Conservation (phyloP, 2,113 vertebrate genomes). For the Poeciliopsis retropinna region DNA sequence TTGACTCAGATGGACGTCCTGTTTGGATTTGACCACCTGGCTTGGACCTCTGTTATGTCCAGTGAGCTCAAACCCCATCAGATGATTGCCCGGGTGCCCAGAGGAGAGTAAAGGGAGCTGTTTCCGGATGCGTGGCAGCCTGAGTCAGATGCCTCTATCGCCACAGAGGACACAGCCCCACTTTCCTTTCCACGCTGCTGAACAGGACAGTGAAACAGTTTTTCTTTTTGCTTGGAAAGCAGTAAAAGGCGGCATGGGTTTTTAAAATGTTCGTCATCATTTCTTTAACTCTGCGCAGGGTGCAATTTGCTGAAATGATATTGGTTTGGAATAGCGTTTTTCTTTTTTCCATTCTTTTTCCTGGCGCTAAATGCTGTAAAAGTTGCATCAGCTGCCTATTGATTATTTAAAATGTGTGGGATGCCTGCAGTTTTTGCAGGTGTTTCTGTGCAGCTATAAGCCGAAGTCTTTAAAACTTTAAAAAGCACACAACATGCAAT, state of each 20-base stretch:
- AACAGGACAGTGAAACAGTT: constrained; percentile 58
- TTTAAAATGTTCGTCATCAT: neutral
- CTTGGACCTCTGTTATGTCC: neutral
- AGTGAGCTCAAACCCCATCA: constrained; percentile 17
- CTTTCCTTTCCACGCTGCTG: constrained; percentile 55
- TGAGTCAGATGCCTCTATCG: constrained; percentile 25
- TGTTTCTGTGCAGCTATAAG: neutral
- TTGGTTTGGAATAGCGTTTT: neutral
- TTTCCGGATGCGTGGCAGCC: constrained; percentile 2
- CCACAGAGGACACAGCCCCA: constrained; percentile 56
- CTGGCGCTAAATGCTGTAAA: neutral
- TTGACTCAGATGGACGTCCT: neutral
- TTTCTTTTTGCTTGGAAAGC: constrained; percentile 12
- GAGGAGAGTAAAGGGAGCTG: constrained; percentile 13
- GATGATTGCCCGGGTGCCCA: constrained; percentile 19
- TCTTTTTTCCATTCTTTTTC: too few species aligned
- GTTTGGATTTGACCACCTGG: neutral
- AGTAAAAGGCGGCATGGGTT: constrained; percentile 31
- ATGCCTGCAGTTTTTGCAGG: neutral
- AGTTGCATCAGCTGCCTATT: neutral
- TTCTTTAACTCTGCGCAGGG: neutral
- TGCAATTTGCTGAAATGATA: neutral
- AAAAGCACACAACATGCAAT: neutral
- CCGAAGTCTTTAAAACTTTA: neutral
- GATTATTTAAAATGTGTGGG: neutral